These are phyloP conservation scores for Asarcornis scutulata DNA, from an alignment of 2,113 vertebrate species.

Conservation along the genomic window DNA sequence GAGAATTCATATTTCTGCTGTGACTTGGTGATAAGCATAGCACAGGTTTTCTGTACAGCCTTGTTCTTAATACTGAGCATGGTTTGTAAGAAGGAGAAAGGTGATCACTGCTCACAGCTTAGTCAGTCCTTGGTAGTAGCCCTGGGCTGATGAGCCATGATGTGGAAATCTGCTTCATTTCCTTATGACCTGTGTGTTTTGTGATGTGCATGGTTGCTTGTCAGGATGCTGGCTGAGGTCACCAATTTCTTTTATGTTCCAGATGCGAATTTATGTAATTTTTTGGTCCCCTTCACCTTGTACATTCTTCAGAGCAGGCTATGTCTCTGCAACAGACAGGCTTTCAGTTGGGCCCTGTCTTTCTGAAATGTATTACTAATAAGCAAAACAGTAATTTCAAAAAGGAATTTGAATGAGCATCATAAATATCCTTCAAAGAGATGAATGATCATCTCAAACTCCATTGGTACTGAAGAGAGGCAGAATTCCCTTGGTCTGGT, in stretches of 20 bases:
- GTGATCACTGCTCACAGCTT: not conserved
- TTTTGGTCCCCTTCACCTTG: not conserved
- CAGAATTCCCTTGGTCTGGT: not conserved
- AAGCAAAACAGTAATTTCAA: not conserved
- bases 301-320: not conserved
- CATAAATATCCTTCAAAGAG: not conserved
- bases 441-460: not conserved
- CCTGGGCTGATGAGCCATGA: fast-evolving
- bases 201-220: not conserved
- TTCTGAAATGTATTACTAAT: not conserved
- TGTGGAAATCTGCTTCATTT: not conserved
- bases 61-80: fast-evolving
- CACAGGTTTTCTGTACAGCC: not conserved
- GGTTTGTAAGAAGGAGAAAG: not conserved
- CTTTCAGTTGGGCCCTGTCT: not conserved
- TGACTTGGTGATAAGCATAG: not conserved
- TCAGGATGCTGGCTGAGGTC: not conserved
- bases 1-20: not conserved
- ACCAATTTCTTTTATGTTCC: not conserved
- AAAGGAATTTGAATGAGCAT: not conserved
- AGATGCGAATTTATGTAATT: not conserved
- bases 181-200: not conserved
- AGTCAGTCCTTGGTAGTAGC: not conserved
- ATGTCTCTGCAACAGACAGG: not conserved
- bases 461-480: not conserved